These are phyloP conservation scores for Nesidiocoris tenuis DNA, from an alignment of 2,888 invertebrate genomes.

Conservation along the genomic window DNA sequence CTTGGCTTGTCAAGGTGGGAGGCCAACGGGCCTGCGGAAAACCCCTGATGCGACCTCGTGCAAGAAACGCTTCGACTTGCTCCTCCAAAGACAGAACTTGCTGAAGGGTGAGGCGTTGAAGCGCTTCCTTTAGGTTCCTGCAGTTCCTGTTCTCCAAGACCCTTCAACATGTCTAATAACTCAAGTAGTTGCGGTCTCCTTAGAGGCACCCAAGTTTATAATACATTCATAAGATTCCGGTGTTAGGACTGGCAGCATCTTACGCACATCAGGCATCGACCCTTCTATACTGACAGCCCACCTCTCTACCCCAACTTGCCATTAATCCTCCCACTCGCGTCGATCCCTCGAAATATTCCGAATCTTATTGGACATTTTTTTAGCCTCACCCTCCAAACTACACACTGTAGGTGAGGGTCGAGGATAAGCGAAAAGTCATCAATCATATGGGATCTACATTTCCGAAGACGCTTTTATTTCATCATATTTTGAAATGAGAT, in stretches of 20 bases:
- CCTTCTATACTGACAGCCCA: background rate
- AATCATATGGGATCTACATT: background rate
- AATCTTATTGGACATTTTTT: constrained; percentile 7
- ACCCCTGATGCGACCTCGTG: background rate
- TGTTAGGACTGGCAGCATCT: constrained; percentile 3
- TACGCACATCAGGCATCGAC: constrained; percentile 14
- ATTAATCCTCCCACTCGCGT: constrained; percentile 1
- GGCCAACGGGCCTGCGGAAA: background rate
- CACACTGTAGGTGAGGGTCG: background rate
- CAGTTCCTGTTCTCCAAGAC: background rate
- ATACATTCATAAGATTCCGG: constrained; percentile 33
- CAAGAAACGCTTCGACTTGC: constrained; percentile 15
- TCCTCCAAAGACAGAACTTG: background rate
- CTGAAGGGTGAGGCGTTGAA: background rate
- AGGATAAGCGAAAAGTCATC: background rate
- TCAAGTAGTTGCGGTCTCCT: constrained; percentile 15
- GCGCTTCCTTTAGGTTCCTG: background rate
- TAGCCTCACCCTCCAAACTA: background rate
- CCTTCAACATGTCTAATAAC: constrained; percentile 24
- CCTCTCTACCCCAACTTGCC: background rate
- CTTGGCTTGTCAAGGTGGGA: background rate
- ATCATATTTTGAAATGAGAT: too few relatives aligned
- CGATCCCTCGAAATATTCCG: constrained; percentile 4
- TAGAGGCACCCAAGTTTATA: constrained; percentile 19
- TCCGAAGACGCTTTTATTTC: too few relatives aligned